Evolutionary conservation across 1,140 invertebrate genomes (phyloP).

Genomic region (Scylla paramamosain): DNA sequence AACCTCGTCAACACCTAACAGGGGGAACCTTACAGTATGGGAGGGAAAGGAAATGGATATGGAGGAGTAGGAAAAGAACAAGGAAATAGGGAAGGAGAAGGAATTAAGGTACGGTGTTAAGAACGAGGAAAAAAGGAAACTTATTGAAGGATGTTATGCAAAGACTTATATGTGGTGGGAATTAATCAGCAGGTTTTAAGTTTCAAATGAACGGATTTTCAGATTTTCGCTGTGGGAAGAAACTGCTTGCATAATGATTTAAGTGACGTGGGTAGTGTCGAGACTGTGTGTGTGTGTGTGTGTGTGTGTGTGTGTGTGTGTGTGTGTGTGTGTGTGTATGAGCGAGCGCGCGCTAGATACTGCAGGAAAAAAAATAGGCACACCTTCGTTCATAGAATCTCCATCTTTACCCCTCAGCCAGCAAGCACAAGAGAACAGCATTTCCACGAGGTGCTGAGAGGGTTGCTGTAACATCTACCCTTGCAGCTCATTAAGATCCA

Average conservation of each 20-base stretch:
- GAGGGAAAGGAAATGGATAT: not conserved
- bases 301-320: slow-evolving; percentile 37
- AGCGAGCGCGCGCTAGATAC: not conserved
- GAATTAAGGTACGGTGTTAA: not conserved
- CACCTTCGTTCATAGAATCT: too few relatives aligned
- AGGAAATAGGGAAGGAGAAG: not conserved
- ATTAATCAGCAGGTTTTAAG: not conserved
- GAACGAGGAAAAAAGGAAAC: not conserved
- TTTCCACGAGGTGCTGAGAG: too few relatives aligned
- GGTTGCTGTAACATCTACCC: too few relatives aligned
- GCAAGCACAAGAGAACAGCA: too few relatives aligned
- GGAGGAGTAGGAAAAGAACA: not conserved
- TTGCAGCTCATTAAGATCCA: too few relatives aligned
- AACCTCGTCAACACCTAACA: not conserved
- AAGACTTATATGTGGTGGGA: not conserved
- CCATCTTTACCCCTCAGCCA: too few relatives aligned
- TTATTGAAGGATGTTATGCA: not conserved
- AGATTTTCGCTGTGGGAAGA: too few relatives aligned
- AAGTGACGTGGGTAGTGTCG: too few relatives aligned
- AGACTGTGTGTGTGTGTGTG: slow-evolving; percentile 12
- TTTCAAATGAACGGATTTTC: too few relatives aligned
- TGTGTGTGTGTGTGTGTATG: slow-evolving; percentile 27
- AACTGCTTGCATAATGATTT: too few relatives aligned
- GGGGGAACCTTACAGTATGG: not conserved
- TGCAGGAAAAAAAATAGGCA: too few relatives aligned